These are phyloP conservation scores for Ctenodactylus gundi DNA, from an alignment of 2,113 vertebrate species.

Conservation along the genomic window DNA sequence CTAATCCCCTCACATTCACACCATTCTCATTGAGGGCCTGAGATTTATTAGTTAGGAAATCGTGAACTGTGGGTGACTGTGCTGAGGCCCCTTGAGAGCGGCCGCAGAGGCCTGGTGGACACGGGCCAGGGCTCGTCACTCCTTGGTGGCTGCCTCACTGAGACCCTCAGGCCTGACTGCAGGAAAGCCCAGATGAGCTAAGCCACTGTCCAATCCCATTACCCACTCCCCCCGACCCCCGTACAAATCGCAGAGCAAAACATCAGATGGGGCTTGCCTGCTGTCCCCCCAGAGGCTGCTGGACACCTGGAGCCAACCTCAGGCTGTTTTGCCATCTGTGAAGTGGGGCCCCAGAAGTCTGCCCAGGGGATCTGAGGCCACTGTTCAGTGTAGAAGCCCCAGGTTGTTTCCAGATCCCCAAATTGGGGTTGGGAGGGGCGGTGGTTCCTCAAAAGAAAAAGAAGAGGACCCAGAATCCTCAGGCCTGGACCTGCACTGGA, in stretches of 20 bases:
- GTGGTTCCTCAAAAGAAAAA: not conserved
- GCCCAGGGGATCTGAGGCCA: not conserved
- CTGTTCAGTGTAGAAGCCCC: not conserved
- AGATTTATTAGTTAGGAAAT: slow-evolving; percentile 75
- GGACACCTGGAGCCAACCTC: not conserved
- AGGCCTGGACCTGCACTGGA: accelerated
- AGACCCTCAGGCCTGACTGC: not conserved
- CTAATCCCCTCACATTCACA: slow-evolving; percentile 70
- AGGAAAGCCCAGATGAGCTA: not conserved
- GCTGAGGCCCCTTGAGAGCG: slow-evolving; percentile 49
- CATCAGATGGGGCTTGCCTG: not conserved
- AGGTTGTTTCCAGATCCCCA: not conserved
- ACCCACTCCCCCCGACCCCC: too few relatives aligned
- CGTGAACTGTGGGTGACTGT: slow-evolving; percentile 50
- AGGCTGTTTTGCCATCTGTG: not conserved
- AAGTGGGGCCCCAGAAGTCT: not conserved
- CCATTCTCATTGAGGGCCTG: slow-evolving; percentile 57
- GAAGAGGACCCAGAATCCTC: too few relatives aligned
- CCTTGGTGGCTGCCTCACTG: too few relatives aligned
- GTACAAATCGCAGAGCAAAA: not conserved
- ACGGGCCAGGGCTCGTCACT: too few relatives aligned
- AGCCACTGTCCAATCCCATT: not conserved
- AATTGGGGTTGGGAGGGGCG: not conserved
- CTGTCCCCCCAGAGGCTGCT: accelerated
- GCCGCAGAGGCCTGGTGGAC: not conserved